phyloP scores from a whole-genome alignment of 2,113 vertebrate genomes.

The Polyodon spathula region DNA sequence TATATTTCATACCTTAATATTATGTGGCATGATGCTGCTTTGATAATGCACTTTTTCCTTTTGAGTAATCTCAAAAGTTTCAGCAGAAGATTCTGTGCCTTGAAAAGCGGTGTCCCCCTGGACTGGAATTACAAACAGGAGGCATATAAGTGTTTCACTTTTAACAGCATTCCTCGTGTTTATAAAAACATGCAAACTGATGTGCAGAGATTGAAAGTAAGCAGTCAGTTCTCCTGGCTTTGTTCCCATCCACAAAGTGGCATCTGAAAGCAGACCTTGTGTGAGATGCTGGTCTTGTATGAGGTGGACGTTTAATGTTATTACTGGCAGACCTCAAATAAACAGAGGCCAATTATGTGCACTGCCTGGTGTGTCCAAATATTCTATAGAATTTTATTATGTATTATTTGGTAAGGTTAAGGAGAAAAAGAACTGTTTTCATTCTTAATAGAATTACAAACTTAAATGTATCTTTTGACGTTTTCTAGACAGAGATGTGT shows the following conservation, averaged over 20 bases:
- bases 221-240: slow-evolving; percentile 40
- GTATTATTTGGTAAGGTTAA: slow-evolving; percentile 37
- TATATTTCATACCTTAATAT: no score
- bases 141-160: slow-evolving; percentile 22
- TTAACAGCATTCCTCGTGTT: slow-evolving; percentile 42
- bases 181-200: slow-evolving; percentile 49
- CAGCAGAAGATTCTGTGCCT: no score
- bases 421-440: slow-evolving; percentile 22
- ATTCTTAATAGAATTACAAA: slow-evolving; percentile 25
- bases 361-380: slow-evolving; percentile 33
- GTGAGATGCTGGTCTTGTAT: slow-evolving; percentile 27
- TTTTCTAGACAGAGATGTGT: slow-evolving; percentile 25
- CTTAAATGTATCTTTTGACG: slow-evolving; percentile 19
- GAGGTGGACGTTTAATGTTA: slow-evolving; percentile 40
- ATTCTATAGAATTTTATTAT: slow-evolving; percentile 42
- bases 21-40: no score
- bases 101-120: neutral
- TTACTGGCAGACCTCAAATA: slow-evolving; percentile 44
- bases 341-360: slow-evolving; percentile 41
- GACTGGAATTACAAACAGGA: neutral
- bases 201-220: slow-evolving; percentile 41
- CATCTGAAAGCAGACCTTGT: slow-evolving; percentile 52
- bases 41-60: neutral
- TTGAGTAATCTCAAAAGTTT: neutral
- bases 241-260: slow-evolving; percentile 30